A percentile compares a stretch with the other conserved stretches of the same genome.
These are phyloP conservation scores for Aphyosemion australe DNA, from an alignment of 2,113 vertebrate species.

Conservation along the genomic window DNA sequence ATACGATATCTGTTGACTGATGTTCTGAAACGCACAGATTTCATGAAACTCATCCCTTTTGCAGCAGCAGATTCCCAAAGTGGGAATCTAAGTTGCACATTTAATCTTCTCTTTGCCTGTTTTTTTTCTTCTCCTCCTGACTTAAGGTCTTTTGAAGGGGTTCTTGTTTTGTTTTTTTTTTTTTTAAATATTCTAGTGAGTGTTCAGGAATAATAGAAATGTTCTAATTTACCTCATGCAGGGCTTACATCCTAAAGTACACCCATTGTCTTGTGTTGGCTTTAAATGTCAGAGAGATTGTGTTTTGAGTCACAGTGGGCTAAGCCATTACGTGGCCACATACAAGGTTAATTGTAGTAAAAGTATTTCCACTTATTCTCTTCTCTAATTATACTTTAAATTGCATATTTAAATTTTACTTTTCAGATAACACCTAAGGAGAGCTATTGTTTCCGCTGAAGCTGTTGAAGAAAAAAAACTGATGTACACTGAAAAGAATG, in stretches of 20 bases:
- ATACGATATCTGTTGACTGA: conserved; percentile 66
- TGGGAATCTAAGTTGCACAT: conserved; percentile 51
- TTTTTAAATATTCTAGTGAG: conserved; percentile 56
- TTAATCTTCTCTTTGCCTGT: conserved; percentile 55
- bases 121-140: conserved; percentile 25
- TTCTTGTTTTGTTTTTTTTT: conserved; percentile 69
- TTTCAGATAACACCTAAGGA: conserved; percentile 71
- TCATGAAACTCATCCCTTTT: conserved; percentile 61
- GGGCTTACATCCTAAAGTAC: conserved; percentile 73
- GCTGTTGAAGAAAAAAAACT: conserved; percentile 34
- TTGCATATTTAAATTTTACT: conserved; percentile 75
- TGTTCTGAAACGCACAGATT: conserved; percentile 46
- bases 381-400: conserved; percentile 76
- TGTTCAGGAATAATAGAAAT: conserved; percentile 77
- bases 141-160: conserved; percentile 68
- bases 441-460: conserved; percentile 64
- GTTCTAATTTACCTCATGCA: conserved; percentile 80
- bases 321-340: conserved; percentile 82
- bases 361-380: conserved; percentile 76
- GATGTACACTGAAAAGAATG: conserved; percentile 49
- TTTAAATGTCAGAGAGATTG: conserved; percentile 81
- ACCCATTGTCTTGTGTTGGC: conserved; percentile 73
- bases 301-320: conserved; percentile 81
- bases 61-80: conserved; percentile 41
- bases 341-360: conserved; percentile 82